Base-by-base conservation (phyloP, 2,888 invertebrate genomes). In the Monochamus alternatus region DNA sequence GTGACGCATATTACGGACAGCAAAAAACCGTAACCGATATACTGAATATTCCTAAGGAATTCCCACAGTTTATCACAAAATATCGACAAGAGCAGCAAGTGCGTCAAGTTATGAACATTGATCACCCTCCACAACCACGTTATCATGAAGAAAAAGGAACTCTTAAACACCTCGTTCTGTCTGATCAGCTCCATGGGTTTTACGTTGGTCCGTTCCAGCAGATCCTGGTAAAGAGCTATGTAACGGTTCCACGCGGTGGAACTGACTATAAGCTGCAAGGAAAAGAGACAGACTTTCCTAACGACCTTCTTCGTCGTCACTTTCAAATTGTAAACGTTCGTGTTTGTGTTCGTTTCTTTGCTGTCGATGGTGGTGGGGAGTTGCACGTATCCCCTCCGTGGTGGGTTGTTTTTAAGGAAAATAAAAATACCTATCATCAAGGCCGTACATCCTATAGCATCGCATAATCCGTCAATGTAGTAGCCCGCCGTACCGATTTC, bases 231-330 rank as follows among this genome's bases (percentile, higher is more conserved):
- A 5, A 94, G 88, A 65, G 94, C 94, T 82, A 96, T 95, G 84
- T 95, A 96, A 43, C 95, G 92, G 89, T 96, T 96, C 96, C 96
- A 96, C 8, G 94, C 93, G 71, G 94, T 89, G 0, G 95, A 95
- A 74, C 95, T 94, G 0, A 95, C 87, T 66, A 95, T 85, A 86
- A 96, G 90, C 86, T 95, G 95, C 0, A 93, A 93, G 4, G 93
- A 91, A 82, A 94, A 93, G 81, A 94, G 90, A 14, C 92, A 89
- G 31, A 95, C 87, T 74, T 93, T 93, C 81, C 92, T 92, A 0
- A 91, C 89, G 31, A 95, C 92, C 80, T 93, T 92, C 72, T 92
- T 92, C 47, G 93, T 92, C 1, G 92, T 91, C 31, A 93, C 92
- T 87, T 94, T 93, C 14, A 93, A 92, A 87, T 94, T 94, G 81